Evolutionary conservation across 2,888 invertebrate species (phyloP), one percentile per base, ranked within the genome.

Genomic region (Leptinotarsa juncta): DNA sequence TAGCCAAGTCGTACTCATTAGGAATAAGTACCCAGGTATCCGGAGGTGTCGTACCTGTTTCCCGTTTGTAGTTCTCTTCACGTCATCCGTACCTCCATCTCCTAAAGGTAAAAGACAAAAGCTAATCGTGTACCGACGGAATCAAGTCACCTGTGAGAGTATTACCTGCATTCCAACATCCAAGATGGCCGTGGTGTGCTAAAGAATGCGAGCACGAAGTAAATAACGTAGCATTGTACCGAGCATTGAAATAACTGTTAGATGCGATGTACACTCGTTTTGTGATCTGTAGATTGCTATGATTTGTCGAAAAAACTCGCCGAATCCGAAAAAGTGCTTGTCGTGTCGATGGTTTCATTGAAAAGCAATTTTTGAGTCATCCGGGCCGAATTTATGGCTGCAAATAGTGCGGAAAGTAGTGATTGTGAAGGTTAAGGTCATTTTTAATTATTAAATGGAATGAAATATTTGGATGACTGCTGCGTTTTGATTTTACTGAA

Each of bases 161-260:
- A 81, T 84, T 85, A 85, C 85, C 84, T 85, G 86, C 86, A 86
- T 86, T 86, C 86, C 85, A 81, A 80, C 79, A 79, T 79, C 80
- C 81, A 84, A 84, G 81, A 87, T 87, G 87, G 87, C 87, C 84
- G 83, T 81, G 73, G 77, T 81, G 77, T 79, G 77, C 77, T 79
- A 77, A 83, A 84, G 86, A 86, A 86, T 86, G 85, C 85, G 85
- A 80, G 79, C 81, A 79, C 77, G 77, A 70, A 84, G 84, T 84
- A 84, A 85, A 84, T 86, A 75, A 72, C 76, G 75, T 51, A 71
- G 69, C 65, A 75, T 71, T 74, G 75, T 51, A 71, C 70, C 65
- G 49, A 67, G 57, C 70, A 72, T 71, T 57, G 72, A 65, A 75
- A 70, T 71, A 71, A 86, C 86, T 85, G 85, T 86, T 85, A 84